Percentiles rank a stretch among this genome's conserved stretches.
These are phyloP conservation scores for Cartodere bifasciata DNA, from an alignment of 2,888 invertebrate species.

Conservation along the genomic window DNA sequence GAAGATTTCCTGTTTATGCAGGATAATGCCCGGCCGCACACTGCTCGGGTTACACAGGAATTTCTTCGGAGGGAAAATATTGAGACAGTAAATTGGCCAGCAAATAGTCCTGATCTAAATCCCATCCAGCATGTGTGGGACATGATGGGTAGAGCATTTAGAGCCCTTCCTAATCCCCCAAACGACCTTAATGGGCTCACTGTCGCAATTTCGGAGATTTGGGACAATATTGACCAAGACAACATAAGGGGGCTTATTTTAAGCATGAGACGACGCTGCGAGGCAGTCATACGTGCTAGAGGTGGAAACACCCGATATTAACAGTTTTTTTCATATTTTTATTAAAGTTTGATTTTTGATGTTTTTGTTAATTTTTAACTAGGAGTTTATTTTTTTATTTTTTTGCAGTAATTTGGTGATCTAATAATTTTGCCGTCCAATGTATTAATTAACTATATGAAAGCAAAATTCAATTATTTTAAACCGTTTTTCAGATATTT, in stretches of 20 bases:
- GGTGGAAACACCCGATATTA: slow-evolving; percentile 1
- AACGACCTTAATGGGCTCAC: background rate
- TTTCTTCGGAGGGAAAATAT: slow-evolving; percentile 5
- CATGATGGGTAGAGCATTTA: slow-evolving; percentile 6
- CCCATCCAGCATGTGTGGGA: slow-evolving; percentile 10
- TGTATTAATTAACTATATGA: too few relatives aligned
- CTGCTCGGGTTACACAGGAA: slow-evolving; percentile 4
- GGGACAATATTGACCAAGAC: background rate
- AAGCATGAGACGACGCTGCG: background rate
- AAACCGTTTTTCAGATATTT: too few relatives aligned
- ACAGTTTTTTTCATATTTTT: too few relatives aligned
- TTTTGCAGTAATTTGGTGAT: too few relatives aligned
- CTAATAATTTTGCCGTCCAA: too few relatives aligned
- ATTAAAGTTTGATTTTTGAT: too few relatives aligned
- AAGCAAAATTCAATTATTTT: too few relatives aligned
- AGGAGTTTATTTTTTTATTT: too few relatives aligned
- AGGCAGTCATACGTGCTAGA: background rate
- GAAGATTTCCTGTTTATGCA: too few relatives aligned
- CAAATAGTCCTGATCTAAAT: slow-evolving; percentile 8
- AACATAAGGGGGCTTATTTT: slow-evolving; percentile 1
- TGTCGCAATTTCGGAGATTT: slow-evolving; percentile 1
- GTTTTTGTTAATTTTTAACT: too few relatives aligned
- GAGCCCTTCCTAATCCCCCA: too few relatives aligned
- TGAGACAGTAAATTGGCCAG: slow-evolving; percentile 3
- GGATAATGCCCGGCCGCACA: slow-evolving; percentile 8